Evolutionary conservation across 2,888 invertebrate genomes (phyloP), one percentile per base, ranked within the genome.

Genomic region (Cheilosia vernalis): DNA sequence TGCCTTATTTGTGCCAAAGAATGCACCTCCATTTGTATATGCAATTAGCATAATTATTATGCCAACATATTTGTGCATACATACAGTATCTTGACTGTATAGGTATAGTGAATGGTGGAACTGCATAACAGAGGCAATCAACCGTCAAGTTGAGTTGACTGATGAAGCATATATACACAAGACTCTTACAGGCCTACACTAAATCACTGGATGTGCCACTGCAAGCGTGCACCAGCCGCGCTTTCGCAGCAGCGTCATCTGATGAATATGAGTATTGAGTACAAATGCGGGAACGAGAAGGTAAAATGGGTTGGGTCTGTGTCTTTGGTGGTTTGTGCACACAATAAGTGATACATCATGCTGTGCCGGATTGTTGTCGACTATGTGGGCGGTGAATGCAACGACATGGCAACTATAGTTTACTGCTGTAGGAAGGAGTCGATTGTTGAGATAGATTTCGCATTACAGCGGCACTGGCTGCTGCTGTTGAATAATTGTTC

Each of bases 281-380:
- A n/a, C n/a, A n/a, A 27, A 24, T 21, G 21, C 5, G 55, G 24
- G 4, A 37, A 73, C 30, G 30, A 44, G 58, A 33, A 58, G 33
- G 56, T 21, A 67, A 78, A 67, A 51, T 74, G 84, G 84, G 84
- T 80, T 84, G 69, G 84, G 80, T 85, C 81, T 84, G 69, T 79
- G 80, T 85, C 81, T 74, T 67, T 67, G 76, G 72, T 81, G 85
- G 85, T 85, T 85, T 85, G 76, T 85, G 85, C 63, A 85, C 51
- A 85, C 76, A 81, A 85, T 85, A 85, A 85, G 80, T 76, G 79
- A 74, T 78, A 78, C 69, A 78, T 78, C 69, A 78, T 47, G 69
- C 53, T 55, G 77, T 47, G 66, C 27, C 30, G n/a, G 51, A 17
- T 47, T 49, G 4, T 10, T 17, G 47, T 42, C 44, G n/a, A 53